Base-by-base conservation (phyloP, 2,888 invertebrate species). In the Harpalus rubripes region DNA sequence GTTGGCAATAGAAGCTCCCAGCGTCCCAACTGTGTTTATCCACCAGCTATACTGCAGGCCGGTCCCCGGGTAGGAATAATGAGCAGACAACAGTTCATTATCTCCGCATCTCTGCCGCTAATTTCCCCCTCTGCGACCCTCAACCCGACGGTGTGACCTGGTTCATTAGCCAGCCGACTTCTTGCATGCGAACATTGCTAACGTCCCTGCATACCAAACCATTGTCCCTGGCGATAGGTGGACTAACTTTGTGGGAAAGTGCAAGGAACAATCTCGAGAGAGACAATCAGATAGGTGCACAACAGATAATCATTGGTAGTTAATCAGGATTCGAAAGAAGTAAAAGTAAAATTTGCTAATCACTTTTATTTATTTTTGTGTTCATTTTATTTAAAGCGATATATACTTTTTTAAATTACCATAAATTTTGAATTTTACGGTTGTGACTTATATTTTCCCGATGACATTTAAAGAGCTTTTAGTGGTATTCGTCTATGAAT, bases 1-100 rank as follows among this genome's bases (percentile, higher is more conserved):
- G 32, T 32, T 32, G 5, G 32, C 32, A 32, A 32, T 32, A 32
- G 32, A 52, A 12, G 10, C 44, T 52, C 44, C 44, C 44, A 52
- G 8, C 44, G 10, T 52, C 44, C 44, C 44, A 52, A 12, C 44
- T 12, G 12, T 68, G 39, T 15, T n/a, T 39, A 15, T 32, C 32
- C 39, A 39, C 15, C 39, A 12, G 32, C 68, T 32, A 7, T 10
- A 32, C 78, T 16, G 16, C 16, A 39, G 80, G 41, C n/a, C 12
- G 56, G 10, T 84, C 18, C 32, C 39, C 83, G 39, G 79, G 68
- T 65, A 65, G 80, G 78, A 80, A 85, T 85, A 85, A 85, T 85
- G 85, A 85, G 80, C 85, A 85, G 72, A 79, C 80, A 85, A 80
- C 85, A 85, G 85, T 85, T 85, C 80, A 85, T 85, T 85, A 85